These are phyloP conservation scores for Amiota communis DNA, from an alignment of 2,888 invertebrate genomes.

Conservation along the genomic window DNA sequence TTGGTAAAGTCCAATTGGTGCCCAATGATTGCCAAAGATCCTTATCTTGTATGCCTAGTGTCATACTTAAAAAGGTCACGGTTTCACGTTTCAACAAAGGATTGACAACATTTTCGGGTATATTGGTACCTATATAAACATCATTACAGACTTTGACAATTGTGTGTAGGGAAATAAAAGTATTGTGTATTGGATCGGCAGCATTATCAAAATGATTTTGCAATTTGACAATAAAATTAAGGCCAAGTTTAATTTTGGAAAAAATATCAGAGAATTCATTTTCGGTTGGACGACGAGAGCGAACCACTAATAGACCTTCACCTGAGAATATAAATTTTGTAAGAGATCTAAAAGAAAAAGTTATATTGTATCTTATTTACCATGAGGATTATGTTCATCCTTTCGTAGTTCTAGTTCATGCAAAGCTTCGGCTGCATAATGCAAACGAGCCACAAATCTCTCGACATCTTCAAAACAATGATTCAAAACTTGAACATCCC, in stretches of 20 bases:
- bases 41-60: slow-evolving; percentile 95
- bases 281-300: slow-evolving; percentile 96
- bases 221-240: slow-evolving; percentile 94
- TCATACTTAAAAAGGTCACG: slow-evolving; percentile 91
- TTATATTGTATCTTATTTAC: slow-evolving; percentile 59
- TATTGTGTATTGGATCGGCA: slow-evolving; percentile 95
- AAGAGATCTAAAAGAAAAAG: too few relatives aligned
- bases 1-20: slow-evolving; percentile 93
- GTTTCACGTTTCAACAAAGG: slow-evolving; percentile 94
- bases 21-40: slow-evolving; percentile 98
- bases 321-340: too few relatives aligned
- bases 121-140: slow-evolving; percentile 84
- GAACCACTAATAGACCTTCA: slow-evolving; percentile 92
- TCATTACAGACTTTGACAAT: slow-evolving; percentile 97
- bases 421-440: slow-evolving; percentile 96
- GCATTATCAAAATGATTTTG: slow-evolving; percentile 98
- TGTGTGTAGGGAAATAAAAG: slow-evolving; percentile 96
- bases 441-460: slow-evolving; percentile 96
- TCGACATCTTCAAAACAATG: slow-evolving; percentile 99
- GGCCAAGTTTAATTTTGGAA: slow-evolving; percentile 98
- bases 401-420: slow-evolving; percentile 91
- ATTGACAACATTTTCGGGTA: slow-evolving; percentile 89
- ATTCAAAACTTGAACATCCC: slow-evolving; percentile 94
- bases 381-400: slow-evolving; percentile 79
- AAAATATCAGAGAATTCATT: slow-evolving; percentile 97